Percentiles rank a stretch among this genome's conserved stretches.
Evolutionary conservation across 1,140 invertebrate species (phyloP).

Genomic region (Linepithema humile): DNA sequence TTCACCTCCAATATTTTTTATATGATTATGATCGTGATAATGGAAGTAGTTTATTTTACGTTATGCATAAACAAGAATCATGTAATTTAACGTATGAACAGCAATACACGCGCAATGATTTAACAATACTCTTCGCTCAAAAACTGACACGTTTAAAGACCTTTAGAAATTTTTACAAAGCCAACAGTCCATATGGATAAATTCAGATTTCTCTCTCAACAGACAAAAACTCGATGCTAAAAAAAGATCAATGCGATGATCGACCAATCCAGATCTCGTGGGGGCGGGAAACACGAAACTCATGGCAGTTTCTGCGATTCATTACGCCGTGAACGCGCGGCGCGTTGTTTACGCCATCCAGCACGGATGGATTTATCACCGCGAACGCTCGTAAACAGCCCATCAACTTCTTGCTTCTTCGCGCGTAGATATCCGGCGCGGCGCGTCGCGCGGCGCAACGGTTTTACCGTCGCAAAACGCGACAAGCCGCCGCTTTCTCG

Average conservation of each 20-base stretch:
- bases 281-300: background rate
- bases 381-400: conserved; percentile 45
- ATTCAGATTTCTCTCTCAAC: background rate
- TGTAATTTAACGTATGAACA: background rate
- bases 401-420: conserved; percentile 58
- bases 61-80: background rate
- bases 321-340: conserved; percentile 23
- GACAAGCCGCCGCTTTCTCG: conserved; percentile 17
- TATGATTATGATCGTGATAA: background rate
- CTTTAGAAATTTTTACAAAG: background rate
- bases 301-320: conserved; percentile 37
- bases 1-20: background rate
- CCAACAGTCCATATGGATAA: background rate
- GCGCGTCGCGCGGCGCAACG: background rate
- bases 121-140: background rate
- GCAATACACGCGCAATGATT: background rate
- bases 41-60: no score
- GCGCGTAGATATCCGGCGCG: conserved; percentile 11
- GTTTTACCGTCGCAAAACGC: conserved; percentile 33
- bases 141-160: background rate
- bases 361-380: conserved; percentile 44
- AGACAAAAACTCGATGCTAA: no score
- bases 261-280: background rate
- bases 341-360: conserved; percentile 41
- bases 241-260: background rate